These are phyloP conservation scores for Aleadryas rufinucha DNA, from an alignment of 2,113 vertebrate genomes.

Conservation along the genomic window DNA sequence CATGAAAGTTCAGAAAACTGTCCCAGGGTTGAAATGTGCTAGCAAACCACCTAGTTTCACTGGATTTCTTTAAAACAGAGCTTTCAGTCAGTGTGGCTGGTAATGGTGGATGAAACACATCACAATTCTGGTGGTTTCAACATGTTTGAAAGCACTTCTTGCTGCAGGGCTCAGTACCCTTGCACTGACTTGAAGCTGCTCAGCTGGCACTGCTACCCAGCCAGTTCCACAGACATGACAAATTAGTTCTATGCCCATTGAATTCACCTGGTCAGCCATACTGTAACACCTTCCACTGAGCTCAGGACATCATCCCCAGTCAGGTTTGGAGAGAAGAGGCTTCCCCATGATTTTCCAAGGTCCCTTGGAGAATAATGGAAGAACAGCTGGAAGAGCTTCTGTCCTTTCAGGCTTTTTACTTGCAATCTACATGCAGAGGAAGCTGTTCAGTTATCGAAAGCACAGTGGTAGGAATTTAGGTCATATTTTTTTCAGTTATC, in stretches of 20 bases:
- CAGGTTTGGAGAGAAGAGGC: neutral
- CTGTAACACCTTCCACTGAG: neutral
- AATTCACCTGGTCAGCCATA: neutral
- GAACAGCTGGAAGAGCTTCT: neutral
- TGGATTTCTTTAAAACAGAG: neutral
- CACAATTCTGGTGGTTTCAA: neutral
- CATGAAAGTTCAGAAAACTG: rapidly evolving
- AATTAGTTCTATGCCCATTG: neutral
- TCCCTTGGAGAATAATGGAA: neutral
- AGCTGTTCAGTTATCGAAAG: neutral
- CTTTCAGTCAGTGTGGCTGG: neutral
- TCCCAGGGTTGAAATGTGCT: neutral
- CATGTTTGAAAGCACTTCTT: neutral
- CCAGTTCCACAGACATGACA: neutral
- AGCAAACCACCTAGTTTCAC: neutral
- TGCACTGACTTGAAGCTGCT: neutral
- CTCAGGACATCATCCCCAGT: neutral
- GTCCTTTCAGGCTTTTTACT: neutral
- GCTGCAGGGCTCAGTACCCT: neutral
- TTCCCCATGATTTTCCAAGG: neutral
- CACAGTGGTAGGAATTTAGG: neutral
- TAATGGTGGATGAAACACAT: neutral
- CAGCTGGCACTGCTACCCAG: neutral
- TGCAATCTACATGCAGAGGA: neutral
- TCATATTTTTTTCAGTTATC: neutral